Evolutionary conservation across 2,888 invertebrate species (phyloP), one percentile per base, ranked within the genome.

Genomic region (Coleophora flavipennella): DNA sequence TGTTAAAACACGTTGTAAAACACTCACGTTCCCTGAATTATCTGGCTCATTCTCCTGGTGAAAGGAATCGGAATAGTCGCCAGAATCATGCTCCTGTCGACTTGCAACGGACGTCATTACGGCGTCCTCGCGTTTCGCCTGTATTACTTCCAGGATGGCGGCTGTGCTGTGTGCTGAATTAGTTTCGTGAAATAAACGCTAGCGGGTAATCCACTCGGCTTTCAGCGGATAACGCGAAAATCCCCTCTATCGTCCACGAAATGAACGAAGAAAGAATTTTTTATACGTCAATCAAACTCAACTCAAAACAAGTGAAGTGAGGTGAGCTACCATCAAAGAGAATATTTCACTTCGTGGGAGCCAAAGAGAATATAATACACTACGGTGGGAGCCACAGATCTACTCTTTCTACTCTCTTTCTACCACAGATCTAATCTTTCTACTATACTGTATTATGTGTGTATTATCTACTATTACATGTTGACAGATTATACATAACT

Each of bases 51-150:
- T 74, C 55, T 84, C 84, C 60, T 80, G 40, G 13, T 39, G 81
- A 36, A 85, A 85, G 57, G 76, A 75, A 44, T 85, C 85, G 36
- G 85, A 85, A 60, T 74, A 84, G 59, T 85, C 85, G 43, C 78
- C 80, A 42, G 85, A 80, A 58, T 84, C 84, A 39, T 71, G 78
- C 36, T 74, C 75, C 53, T 62, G 60, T 62, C 75, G 71, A 54
- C 75, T 68, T 38, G 64, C 69, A 46, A 81, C 69, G 66, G 85
- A 76, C 78, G 85, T 84, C 81, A 84, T 84, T 50, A 75, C 71
- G 62, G 70, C 75, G 74, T 75, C 78, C 69, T 72, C 72, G 44
- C 69, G 68, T 50, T 68, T 70, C 50, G 71, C 77, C 66, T 73
- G 73, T 59, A 81, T 52, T 48, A 80, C 74, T 73, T 81, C 83